Base-by-base conservation (phyloP, 2,888 invertebrate genomes). In the Doris montereyensis region DNA sequence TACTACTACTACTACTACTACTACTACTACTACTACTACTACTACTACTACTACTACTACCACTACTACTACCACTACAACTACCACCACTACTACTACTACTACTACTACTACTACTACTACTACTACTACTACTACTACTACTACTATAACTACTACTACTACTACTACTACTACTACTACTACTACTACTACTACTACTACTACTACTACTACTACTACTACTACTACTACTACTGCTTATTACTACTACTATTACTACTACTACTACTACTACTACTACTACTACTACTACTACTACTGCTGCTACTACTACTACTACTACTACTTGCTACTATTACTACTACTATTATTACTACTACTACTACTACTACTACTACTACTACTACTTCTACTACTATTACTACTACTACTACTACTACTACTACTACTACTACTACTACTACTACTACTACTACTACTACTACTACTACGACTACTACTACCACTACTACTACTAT, bases 41-140 rank as follows among this genome's bases (percentile, higher is more conserved):
- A 70, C 77, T 77, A 77, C 77, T 77, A 58, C 76, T 76, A 67
- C 76, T 76, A 76, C 76, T 75, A 58, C 75, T 60, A 58, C 75
- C 65, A 58, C 75, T 75, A 58, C 75, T 75, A 62, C 75, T 75
- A 75, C 58, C 65, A 62, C 62, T 62, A 62, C 62, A 13, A 62
- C 62, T 41, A 41, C 52, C 17, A 41, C 52, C 17, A 41, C 52
- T 41, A 41, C 21, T 62, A 62, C 62, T 62, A 62, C 62, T 21
- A 21, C 62, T 62, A 62, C 62, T 62, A 62, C 62, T 21, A 24
- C 24, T 24, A 13, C 62, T 62, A 62, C 62, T 62, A 62, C 62
- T 21, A 21, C 62, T 62, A 62, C 62, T 62, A 62, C 62, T 21
- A 24, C 24, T 62, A 13, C 62, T 62, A 62, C 62, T 5, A 13